Evolutionary conservation across 2,888 invertebrate species (phyloP).

Genomic region (Ceraclea dissimilis): DNA sequence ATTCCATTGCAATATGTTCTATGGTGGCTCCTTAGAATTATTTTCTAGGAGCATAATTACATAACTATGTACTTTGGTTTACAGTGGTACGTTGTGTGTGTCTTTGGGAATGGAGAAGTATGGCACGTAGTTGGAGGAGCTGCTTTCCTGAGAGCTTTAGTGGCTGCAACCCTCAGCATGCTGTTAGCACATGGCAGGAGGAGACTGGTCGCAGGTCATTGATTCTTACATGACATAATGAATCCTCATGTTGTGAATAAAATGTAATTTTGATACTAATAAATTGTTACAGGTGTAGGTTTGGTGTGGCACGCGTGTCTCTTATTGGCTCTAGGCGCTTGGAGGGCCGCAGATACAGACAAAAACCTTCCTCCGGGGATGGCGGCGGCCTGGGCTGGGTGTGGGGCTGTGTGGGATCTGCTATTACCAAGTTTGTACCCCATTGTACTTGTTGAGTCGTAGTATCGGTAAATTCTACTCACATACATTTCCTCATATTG

Average conservation of each 20-base stretch:
- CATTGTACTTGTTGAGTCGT: neutral
- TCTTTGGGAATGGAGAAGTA: conserved; percentile 66
- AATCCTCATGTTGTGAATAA: too few species aligned
- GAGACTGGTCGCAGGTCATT: conserved; percentile 62
- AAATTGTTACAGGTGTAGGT: conserved; percentile 62
- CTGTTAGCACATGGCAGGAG: conserved; percentile 65
- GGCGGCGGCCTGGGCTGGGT: conserved; percentile 80
- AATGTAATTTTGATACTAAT: neutral
- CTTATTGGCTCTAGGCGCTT: conserved; percentile 64
- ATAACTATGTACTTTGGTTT: conserved; percentile 16
- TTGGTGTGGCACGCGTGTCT: conserved; percentile 75
- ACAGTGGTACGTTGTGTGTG: conserved; percentile 77
- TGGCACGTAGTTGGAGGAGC: conserved; percentile 67
- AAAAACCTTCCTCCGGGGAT: conserved; percentile 76
- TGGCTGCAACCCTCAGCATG: conserved; percentile 75
- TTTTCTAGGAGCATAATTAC: neutral
- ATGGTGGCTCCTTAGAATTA: neutral
- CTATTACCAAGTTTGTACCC: conserved; percentile 41
- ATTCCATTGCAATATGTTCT: neutral
- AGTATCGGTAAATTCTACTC: neutral
- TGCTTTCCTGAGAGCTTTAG: conserved; percentile 66
- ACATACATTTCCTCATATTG: neutral
- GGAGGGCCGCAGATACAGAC: conserved; percentile 76
- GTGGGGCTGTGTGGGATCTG: conserved; percentile 80
- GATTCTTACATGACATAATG: too few species aligned